Evolutionary conservation across 2,888 invertebrate genomes (phyloP).

Genomic region (Heliconius aoede): DNA sequence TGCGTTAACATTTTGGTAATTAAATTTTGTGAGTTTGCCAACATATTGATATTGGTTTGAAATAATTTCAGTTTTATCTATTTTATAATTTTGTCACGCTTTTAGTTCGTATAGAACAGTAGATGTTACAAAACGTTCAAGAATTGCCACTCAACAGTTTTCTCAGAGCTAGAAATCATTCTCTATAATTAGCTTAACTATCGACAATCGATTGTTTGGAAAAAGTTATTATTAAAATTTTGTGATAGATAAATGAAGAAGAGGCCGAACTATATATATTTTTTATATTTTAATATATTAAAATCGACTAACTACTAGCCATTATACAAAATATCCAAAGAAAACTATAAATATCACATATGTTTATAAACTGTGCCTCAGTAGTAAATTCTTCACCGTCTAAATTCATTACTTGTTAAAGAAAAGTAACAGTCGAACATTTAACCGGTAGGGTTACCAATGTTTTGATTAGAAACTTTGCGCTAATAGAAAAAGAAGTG

Average conservation of each 20-base stretch:
- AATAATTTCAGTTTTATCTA: neutral
- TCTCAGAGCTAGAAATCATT: too few relatives aligned
- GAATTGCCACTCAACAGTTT: too few relatives aligned
- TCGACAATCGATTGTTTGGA: too few relatives aligned
- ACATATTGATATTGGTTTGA: neutral
- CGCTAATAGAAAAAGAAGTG: constrained; percentile 13
- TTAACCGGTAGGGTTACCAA: constrained; percentile 25
- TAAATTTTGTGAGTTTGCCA: constrained; percentile 1
- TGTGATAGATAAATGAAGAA: neutral
- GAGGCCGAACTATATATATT: neutral
- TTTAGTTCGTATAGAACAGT: neutral
- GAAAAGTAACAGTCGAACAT: constrained; percentile 16
- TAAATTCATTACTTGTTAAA: constrained; percentile 20
- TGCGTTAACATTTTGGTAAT: neutral
- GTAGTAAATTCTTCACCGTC: constrained; percentile 5
- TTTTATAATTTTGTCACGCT: neutral
- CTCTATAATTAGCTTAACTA: too few relatives aligned
- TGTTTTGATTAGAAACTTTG: constrained; percentile 12
- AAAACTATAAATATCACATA: neutral
- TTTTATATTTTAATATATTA: neutral
- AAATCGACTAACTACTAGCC: neutral
- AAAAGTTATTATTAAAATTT: neutral
- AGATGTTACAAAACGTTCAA: too few relatives aligned
- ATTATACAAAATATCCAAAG: neutral
- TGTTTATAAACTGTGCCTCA: constrained; percentile 7